A percentile compares a stretch with the other conserved stretches of the same genome.
phyloP scores from a whole-genome alignment of 2,113 vertebrate species.

The Rhagologus leucostigma region DNA sequence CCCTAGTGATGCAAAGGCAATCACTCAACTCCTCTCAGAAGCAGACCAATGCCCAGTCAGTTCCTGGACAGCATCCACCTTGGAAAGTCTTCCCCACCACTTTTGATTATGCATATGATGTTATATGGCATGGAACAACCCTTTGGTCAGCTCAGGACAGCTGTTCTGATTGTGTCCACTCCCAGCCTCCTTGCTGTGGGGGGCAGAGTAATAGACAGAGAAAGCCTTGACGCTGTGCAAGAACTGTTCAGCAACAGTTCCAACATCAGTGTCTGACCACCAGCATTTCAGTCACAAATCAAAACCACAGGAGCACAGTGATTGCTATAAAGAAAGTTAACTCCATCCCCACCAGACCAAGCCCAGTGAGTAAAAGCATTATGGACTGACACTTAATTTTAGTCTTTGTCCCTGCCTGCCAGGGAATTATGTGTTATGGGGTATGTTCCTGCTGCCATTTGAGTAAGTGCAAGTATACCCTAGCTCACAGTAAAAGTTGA shows the following conservation, averaged over 20 bases:
- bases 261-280: neutral
- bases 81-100: neutral
- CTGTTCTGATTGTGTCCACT: neutral
- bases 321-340: neutral
- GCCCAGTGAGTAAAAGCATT: neutral
- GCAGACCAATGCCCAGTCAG: neutral
- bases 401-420: neutral
- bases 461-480: neutral
- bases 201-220: neutral
- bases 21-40: neutral
- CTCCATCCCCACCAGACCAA: neutral
- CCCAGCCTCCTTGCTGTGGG: accelerated
- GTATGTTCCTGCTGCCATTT: neutral
- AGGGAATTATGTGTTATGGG: neutral
- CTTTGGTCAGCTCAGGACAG: neutral
- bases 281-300: neutral
- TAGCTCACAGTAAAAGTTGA: neutral
- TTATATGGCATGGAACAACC: neutral
- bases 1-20: neutral
- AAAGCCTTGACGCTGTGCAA: neutral
- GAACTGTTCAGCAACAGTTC: neutral
- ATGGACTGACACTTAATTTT: neutral
- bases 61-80: neutral
- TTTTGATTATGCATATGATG: neutral
- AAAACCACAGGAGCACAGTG: neutral